Base-by-base conservation (phyloP, 2,113 vertebrate species). In the Drymodes brunneopygia region DNA sequence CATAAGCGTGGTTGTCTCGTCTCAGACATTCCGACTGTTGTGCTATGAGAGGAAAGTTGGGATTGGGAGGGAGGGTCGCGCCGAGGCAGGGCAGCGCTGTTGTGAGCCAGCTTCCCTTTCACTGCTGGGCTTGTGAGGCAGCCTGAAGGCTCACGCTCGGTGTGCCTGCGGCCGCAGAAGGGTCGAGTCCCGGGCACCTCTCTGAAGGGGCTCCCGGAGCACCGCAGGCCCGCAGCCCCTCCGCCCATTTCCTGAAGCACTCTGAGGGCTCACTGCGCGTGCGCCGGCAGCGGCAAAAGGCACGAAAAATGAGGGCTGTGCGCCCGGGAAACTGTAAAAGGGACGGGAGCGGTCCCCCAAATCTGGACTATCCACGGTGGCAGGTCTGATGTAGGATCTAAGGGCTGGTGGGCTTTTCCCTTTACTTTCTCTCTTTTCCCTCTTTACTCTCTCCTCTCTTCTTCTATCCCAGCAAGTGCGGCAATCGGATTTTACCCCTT, bases 251-350 rank as follows among this genome's bases (percentile, higher is more conserved):
- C 54, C 38, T 15, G 38, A 15, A 8, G 61, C 38, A 29, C 54
- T 40, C 29, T 6, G 1, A 6, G 61, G 38, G 24, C 8, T 29
- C 53, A 15, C 38, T 29, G 29, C 3, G 2, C 0, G 0, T 53
- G 61, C 3, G 11, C 38, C 21, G 25, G 25, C 24, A 22, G 38
- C 24, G 10, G 60, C 38, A n/a, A 28, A 18, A 17, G 77, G 33
- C 2, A 0, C 1, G 1, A 40, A 24, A 47, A 25, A 19, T 2
- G 17, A 38, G 29, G 28, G 11, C 10, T 16, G 33, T 28, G 6
- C 36, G 1, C 60, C 14, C 2, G 36, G 36, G 60, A 33, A 73
- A 17, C 23, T 24, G n/a, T 31, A 10, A 35, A n/a, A 74, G n/a
- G 45, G 70, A 60, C 28, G 3, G 28, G 7, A 18, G 44, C 3